Base-by-base conservation (phyloP, 2,113 vertebrate species). In the Pungitius pungitius region DNA sequence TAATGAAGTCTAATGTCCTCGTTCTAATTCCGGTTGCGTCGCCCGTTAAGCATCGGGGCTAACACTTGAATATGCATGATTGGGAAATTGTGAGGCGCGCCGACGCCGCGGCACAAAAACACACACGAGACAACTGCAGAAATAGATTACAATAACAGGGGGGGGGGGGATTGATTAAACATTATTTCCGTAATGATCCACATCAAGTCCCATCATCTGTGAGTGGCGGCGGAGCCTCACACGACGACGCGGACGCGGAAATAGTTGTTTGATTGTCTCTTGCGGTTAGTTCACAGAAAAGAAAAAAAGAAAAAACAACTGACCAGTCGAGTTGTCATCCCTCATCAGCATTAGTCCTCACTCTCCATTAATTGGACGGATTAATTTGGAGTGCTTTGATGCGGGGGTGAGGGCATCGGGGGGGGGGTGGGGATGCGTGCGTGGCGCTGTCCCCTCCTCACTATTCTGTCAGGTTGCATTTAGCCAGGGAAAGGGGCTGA, bases 391-490 rank as follows among this genome's bases (percentile, higher is more conserved):
- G 94, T 90, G 94, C 91, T 95, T 94, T 96, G 95, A 96, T 95
- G 96, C 90, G 90, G 92, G n/a, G 45, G 45, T 14, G 20, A 8
- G 20, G 1, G n/a, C n/a, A n/a, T n/a, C n/a, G n/a, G 20, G 8
- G 2, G 47, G 47, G 45, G 8, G 20, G n/a, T 94, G 94, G 95
- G 95, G 94, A 96, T 95, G 94, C 91, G 92, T 94, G 95, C 92
- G 94, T 94, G 95, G 89, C 93, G 90, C 93, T 95, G 94, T 95
- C 95, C 93, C 91, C 94, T 94, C 95, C 94, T 94, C 95, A 93
- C 94, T 95, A 95, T 95, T 97, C 95, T 98, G 96, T 97, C 97
- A 97, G 94, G 93, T 95, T 96, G 95, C 90, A 97, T 99, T 98
- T 98, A 96, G 94, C 95, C 94, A 93, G 94, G 94, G 93, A 96